These are phyloP conservation scores for Leptopilina syphax DNA, from an alignment of 2,888 invertebrate genomes.

Conservation along the genomic window DNA sequence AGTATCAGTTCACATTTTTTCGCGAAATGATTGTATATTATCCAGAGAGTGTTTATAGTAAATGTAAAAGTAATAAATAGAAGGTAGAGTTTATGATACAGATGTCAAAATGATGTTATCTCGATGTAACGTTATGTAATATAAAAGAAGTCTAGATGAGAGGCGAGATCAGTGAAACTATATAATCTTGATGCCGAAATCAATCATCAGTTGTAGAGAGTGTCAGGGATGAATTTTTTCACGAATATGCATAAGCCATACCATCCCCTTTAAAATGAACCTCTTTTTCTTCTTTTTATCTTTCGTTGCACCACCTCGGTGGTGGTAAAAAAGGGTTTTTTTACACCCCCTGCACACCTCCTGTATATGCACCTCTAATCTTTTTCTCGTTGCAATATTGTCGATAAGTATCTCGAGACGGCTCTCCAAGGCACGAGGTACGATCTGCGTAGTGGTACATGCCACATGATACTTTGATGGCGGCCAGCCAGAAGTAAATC, in stretches of 20 bases:
- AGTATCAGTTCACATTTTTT: too few relatives aligned
- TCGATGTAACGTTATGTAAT: neutral
- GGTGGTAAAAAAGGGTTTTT: too few relatives aligned
- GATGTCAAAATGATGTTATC: conserved; percentile 12
- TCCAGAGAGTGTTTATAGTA: too few relatives aligned
- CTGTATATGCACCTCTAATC: neutral
- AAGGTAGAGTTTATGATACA: too few relatives aligned
- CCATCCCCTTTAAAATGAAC: too few relatives aligned
- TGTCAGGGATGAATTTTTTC: conserved; percentile 25
- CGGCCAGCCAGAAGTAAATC: conserved; percentile 77
- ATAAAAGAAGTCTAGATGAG: neutral
- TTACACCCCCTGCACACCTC: neutral
- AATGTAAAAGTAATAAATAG: too few relatives aligned
- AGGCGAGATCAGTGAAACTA: neutral
- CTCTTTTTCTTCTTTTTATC: too few relatives aligned
- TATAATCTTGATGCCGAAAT: neutral
- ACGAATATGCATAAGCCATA: neutral
- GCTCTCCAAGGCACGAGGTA: conserved; percentile 60
- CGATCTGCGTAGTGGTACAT: conserved; percentile 54
- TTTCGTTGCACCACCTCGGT: too few relatives aligned
- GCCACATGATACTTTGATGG: conserved; percentile 72
- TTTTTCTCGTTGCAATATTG: conserved; percentile 62
- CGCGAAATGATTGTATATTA: too few relatives aligned
- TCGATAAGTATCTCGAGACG: conserved; percentile 73
- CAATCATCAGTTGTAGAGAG: conserved; percentile 9